Percentiles rank a stretch among this genome's conserved stretches.
Conservation (phyloP, 2,888 invertebrate species). For the Saturnia pavonia region DNA sequence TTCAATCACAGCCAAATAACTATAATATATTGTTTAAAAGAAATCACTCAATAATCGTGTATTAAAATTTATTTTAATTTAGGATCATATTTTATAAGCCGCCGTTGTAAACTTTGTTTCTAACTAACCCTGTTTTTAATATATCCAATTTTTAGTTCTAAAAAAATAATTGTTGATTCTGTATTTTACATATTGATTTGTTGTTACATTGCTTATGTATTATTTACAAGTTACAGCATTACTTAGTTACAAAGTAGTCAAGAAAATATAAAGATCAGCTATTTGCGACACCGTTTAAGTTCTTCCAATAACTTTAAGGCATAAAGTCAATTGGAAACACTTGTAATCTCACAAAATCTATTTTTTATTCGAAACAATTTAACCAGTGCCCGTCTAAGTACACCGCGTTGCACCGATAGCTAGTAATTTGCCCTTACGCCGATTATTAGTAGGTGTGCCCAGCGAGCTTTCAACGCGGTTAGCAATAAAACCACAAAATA, state of each 20-base stretch:
- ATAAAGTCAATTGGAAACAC: conserved; percentile 57
- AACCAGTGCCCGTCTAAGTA: conserved; percentile 63
- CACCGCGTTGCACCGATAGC: conserved; percentile 49
- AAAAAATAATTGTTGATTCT: too few relatives aligned
- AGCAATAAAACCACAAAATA: conserved; percentile 66
- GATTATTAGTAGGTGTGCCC: conserved; percentile 66
- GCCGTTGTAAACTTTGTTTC: background rate
- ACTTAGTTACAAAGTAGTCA: conserved; percentile 10
- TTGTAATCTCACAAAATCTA: conserved; percentile 56
- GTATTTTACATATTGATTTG: too few relatives aligned
- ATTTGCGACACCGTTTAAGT: conserved; percentile 22
- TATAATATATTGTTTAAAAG: too few relatives aligned
- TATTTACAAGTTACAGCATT: background rate
- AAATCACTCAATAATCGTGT: too few relatives aligned
- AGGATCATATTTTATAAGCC: background rate
- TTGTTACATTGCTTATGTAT: background rate
- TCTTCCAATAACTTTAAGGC: conserved; percentile 24
- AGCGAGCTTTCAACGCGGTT: conserved; percentile 63
- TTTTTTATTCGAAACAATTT: conserved; percentile 67
- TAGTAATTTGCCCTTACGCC: conserved; percentile 73
- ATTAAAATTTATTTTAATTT: background rate
- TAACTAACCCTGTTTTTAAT: background rate
- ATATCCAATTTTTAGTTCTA: too few relatives aligned
- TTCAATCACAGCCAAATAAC: background rate
- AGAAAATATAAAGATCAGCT: background rate